Conservation (phyloP, 1,140 invertebrate species). For the Eulimnadia texana region DNA sequence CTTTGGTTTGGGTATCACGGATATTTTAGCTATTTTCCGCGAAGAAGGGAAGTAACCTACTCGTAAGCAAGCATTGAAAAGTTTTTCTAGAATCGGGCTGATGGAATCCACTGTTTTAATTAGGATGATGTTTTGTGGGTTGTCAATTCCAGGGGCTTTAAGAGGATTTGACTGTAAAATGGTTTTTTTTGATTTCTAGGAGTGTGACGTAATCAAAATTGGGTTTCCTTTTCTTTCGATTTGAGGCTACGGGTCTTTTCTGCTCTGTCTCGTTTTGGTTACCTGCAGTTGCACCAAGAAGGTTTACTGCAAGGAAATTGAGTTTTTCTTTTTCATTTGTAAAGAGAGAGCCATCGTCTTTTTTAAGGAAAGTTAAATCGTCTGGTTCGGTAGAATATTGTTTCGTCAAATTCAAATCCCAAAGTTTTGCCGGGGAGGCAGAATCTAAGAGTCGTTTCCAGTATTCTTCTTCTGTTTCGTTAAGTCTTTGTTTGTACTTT, state of each 20-base stretch:
- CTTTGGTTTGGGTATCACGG: background rate
- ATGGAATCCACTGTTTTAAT: background rate
- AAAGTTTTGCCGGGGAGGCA: background rate
- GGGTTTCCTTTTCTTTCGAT: background rate
- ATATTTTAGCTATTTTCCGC: constrained; percentile 7
- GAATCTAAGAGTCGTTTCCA: background rate
- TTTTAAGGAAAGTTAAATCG: background rate
- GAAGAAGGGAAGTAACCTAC: constrained; percentile 1
- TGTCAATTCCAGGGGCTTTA: background rate
- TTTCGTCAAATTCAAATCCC: background rate
- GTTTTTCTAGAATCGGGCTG: background rate
- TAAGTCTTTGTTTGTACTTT: background rate
- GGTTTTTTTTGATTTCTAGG: background rate
- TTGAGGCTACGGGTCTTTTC: background rate
- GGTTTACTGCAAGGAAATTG: too few species aligned
- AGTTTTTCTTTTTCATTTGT: too few species aligned
- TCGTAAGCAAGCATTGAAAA: constrained; percentile 4
- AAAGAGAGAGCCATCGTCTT: too few species aligned
- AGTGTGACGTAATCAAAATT: background rate
- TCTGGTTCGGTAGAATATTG: background rate
- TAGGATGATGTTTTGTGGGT: background rate
- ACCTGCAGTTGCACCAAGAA: too few species aligned
- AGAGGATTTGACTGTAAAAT: background rate
- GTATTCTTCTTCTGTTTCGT: background rate
- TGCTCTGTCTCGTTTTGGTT: background rate